Percentiles rank a stretch among this genome's conserved stretches.
These are phyloP conservation scores for Clistopyga incitator DNA, from an alignment of 2,888 invertebrate genomes.

Conservation along the genomic window DNA sequence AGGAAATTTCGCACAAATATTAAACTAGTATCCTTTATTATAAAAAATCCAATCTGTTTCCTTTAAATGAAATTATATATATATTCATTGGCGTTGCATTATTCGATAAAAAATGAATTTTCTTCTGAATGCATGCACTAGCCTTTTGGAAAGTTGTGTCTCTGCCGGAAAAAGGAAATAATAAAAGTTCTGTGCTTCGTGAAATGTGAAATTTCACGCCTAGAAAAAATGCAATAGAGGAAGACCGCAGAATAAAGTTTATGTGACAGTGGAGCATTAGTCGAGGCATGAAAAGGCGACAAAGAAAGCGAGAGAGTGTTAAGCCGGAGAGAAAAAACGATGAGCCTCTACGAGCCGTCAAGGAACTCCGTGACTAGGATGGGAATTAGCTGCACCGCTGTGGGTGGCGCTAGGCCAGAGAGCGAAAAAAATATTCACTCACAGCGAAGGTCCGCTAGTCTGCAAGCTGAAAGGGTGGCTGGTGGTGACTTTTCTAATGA, in stretches of 20 bases:
- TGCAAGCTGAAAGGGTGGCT: background rate
- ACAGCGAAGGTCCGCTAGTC: conserved; percentile 16
- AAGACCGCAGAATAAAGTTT: conserved; percentile 10
- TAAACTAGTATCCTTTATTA: background rate
- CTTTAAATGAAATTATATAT: background rate
- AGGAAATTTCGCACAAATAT: background rate
- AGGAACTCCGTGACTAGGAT: conserved; percentile 61
- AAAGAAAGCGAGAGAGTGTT: conserved; percentile 19
- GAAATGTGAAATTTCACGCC: conserved; percentile 21
- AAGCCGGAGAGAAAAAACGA: conserved; percentile 20
- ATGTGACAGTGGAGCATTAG: conserved; percentile 30
- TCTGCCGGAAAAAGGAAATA: background rate
- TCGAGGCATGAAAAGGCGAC: conserved; percentile 37
- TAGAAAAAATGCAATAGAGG: background rate
- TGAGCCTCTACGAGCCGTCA: conserved; percentile 18
- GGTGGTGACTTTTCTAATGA: background rate
- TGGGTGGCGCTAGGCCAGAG: background rate
- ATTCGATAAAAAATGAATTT: background rate
- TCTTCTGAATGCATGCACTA: conserved; percentile 2
- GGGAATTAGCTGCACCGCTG: conserved; percentile 38
- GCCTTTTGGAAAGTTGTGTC: background rate
- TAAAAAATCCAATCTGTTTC: background rate
- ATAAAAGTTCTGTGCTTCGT: conserved; percentile 3
- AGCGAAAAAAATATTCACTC: conserved; percentile 38
- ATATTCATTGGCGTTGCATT: background rate